A percentile compares a stretch with the other conserved stretches of the same genome.
Evolutionary conservation across 2,888 invertebrate species (phyloP).

Genomic region (Eudasyphora cyanicolor): DNA sequence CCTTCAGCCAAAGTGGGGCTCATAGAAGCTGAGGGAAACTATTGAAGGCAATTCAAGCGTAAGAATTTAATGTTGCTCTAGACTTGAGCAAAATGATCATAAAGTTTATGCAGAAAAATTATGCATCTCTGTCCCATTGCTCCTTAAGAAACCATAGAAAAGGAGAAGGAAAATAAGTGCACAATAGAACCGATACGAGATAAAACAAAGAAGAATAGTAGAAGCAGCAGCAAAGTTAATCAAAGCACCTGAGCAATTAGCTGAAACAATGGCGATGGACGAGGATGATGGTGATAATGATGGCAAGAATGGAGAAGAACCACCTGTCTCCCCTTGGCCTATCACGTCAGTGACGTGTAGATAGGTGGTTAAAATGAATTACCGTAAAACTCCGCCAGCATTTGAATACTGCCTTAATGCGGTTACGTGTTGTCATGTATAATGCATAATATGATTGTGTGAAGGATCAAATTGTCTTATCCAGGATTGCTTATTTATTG

Average conservation of each 20-base stretch:
- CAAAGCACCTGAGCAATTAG: conserved; percentile 57
- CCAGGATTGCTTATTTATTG: not conserved
- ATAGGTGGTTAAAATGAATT: not conserved
- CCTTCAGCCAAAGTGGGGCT: not conserved
- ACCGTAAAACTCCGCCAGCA: not conserved
- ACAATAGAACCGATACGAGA: conserved; percentile 40
- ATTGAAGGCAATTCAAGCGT: conserved; percentile 51
- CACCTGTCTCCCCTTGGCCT: too few relatives aligned
- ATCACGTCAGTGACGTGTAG: not conserved
- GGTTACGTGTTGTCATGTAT: not conserved
- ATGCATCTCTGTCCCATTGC: not conserved
- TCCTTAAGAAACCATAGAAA: not conserved
- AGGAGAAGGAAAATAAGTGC: conserved; percentile 14
- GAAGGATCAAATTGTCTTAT: not conserved
- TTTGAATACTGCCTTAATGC: not conserved
- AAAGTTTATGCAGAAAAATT: conserved; percentile 37
- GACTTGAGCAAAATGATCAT: conserved; percentile 43
- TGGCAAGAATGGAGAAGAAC: not conserved
- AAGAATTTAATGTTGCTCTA: conserved; percentile 54
- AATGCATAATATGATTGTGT: not conserved
- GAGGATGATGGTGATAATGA: conserved; percentile 17
- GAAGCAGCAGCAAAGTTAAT: conserved; percentile 18
- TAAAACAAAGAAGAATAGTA: not conserved
- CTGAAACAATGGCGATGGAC: conserved; percentile 19
- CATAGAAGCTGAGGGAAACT: conserved; percentile 26